Conservation (phyloP, 2,888 invertebrate species). For the Clusia tigrina region DNA sequence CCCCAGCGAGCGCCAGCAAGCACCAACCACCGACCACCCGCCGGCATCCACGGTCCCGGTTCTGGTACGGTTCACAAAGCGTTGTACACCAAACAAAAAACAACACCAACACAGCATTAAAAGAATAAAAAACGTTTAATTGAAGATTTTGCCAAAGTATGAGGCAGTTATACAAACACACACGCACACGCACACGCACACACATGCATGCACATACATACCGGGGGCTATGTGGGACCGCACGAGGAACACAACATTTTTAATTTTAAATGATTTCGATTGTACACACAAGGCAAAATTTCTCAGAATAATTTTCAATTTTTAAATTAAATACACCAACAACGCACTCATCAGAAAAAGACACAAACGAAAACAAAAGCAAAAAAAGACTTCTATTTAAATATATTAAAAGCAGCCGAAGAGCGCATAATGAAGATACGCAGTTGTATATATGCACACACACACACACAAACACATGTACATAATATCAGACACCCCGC, state of each 20-base stretch:
- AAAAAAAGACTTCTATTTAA: constrained; percentile 23
- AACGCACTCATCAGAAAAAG: no score
- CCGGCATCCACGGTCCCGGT: no score
- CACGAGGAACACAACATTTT: constrained; percentile 13
- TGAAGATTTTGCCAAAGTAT: constrained; percentile 17
- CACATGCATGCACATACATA: not conserved
- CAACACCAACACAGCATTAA: constrained; percentile 5
- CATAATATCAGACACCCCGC: no score
- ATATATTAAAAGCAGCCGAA: constrained; percentile 12
- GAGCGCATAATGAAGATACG: no score
- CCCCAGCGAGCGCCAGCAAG: not conserved
- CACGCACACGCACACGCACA: no score
- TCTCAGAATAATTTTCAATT: constrained; percentile 31
- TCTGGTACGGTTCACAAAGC: no score
- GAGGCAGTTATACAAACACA: not conserved
- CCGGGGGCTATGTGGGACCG: not conserved
- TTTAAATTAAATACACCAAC: constrained; percentile 29
- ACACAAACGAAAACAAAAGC: constrained; percentile 19
- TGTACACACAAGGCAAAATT: constrained; percentile 15
- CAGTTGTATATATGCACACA: no score
- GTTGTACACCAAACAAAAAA: constrained; percentile 1
- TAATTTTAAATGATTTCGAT: constrained; percentile 25
- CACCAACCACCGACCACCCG: not conserved
- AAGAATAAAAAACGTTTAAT: constrained; percentile 20
- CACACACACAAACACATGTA: no score